Conservation (phyloP, 2,888 invertebrate genomes). For the Morpho achilles region DNA sequence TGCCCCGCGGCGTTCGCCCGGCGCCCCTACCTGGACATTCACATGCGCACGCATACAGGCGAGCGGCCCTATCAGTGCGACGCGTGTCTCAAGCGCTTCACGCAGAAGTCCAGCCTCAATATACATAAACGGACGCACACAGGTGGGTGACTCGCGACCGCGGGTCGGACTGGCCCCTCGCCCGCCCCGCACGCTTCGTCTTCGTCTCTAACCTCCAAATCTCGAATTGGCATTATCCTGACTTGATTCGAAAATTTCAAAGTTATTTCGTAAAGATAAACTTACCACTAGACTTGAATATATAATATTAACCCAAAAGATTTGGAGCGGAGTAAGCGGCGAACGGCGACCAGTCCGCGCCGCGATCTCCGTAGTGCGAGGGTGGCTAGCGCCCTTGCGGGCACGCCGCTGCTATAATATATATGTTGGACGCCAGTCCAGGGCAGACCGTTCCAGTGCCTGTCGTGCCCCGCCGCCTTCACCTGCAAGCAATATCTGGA, state of each 20-base stretch:
- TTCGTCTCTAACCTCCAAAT: slow-evolving; percentile 5
- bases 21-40: slow-evolving; percentile 89
- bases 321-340: slow-evolving; percentile 67
- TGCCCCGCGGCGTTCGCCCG: slow-evolving; percentile 86
- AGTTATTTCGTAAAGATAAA: no score
- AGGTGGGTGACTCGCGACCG: slow-evolving; percentile 58
- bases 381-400: slow-evolving; percentile 62
- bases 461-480: slow-evolving; percentile 83
- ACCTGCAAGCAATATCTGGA: slow-evolving; percentile 89
- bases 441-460: slow-evolving; percentile 78
- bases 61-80: slow-evolving; percentile 87
- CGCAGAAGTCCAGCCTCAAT: slow-evolving; percentile 88
- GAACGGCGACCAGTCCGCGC: slow-evolving; percentile 74
- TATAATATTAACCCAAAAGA: slow-evolving; percentile 31
- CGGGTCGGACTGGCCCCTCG: slow-evolving; percentile 56
- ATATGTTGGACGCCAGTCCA: slow-evolving; percentile 66
- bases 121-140: slow-evolving; percentile 90
- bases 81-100: slow-evolving; percentile 86
- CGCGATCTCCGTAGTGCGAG: slow-evolving; percentile 67
- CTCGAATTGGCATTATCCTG: background rate
- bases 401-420: slow-evolving; percentile 25
- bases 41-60: slow-evolving; percentile 89
- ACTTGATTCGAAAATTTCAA: background rate
- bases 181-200: slow-evolving; percentile 40
- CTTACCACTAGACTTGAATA: no score